Conservation (phyloP, 30 jellyfish, hydroid and myxozoan genomes). For the Aurelia sp. region DNA sequence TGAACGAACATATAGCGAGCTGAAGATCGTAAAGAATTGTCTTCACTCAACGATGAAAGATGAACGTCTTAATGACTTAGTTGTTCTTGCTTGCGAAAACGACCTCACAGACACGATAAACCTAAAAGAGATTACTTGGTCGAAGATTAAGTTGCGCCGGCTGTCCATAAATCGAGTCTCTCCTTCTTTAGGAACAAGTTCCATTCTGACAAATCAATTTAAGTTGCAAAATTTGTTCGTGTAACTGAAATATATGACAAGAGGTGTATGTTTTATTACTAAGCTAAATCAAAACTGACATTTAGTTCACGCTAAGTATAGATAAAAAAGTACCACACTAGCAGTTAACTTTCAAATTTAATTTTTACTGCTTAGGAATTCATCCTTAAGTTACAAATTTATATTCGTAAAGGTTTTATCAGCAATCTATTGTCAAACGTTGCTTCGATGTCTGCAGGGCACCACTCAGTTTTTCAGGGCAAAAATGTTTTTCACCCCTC, state of each 20-base stretch:
- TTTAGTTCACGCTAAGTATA: not conserved
- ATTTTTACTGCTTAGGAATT: not conserved
- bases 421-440: slow-evolving; percentile 3
- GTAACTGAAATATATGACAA: not conserved
- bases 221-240: not conserved
- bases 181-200: too few species aligned
- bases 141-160: slow-evolving; percentile 32
- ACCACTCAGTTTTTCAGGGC: too few species aligned
- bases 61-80: slow-evolving; percentile 35
- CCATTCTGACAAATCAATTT: too few species aligned
- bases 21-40: slow-evolving; percentile 27
- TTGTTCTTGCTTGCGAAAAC: slow-evolving; percentile 43
- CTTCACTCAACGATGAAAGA: slow-evolving; percentile 28
- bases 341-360: slow-evolving; percentile 3
- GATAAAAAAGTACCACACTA: not conserved
- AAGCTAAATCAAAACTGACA: slow-evolving; percentile 3
- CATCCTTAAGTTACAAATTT: not conserved
- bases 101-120: slow-evolving; percentile 40
- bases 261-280: not conserved
- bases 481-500: too few species aligned
- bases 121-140: slow-evolving; percentile 23
- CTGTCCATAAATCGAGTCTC: not conserved
- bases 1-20: slow-evolving; percentile 27
- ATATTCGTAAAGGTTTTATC: not conserved
- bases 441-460: not conserved